Evolutionary conservation across 2,888 invertebrate species (phyloP).

Genomic region (Limenitis camilla): DNA sequence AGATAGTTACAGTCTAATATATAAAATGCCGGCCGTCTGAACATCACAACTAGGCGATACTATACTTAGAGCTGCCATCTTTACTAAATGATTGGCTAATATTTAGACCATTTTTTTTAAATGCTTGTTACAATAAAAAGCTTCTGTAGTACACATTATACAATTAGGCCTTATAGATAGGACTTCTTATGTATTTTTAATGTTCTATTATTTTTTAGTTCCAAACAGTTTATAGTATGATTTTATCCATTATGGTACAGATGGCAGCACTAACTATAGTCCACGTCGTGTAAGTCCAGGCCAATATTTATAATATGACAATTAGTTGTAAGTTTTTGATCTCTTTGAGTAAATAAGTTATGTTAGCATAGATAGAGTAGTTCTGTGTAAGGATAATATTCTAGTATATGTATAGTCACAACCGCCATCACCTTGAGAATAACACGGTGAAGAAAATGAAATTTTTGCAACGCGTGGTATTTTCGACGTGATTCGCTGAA

Average conservation of each 20-base stretch:
- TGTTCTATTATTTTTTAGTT: too few relatives aligned
- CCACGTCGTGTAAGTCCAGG: neutral
- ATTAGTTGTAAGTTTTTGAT: conserved; percentile 71
- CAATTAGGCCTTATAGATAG: too few relatives aligned
- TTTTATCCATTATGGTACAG: too few relatives aligned
- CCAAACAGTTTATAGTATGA: too few relatives aligned
- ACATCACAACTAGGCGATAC: conserved; percentile 3
- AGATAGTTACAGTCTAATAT: conserved; percentile 53
- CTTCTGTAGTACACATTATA: too few relatives aligned
- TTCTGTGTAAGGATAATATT: conserved; percentile 19
- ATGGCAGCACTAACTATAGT: neutral
- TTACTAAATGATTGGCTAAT: too few relatives aligned
- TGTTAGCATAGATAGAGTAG: conserved; percentile 53
- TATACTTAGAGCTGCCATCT: too few relatives aligned
- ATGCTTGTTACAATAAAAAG: too few relatives aligned
- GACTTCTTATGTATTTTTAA: too few relatives aligned
- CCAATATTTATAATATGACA: conserved; percentile 54
- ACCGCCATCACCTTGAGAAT: conserved; percentile 41
- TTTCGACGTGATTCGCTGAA: conserved; percentile 41
- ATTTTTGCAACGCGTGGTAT: conserved; percentile 45
- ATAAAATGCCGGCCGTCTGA: conserved; percentile 29
- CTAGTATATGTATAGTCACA: conserved; percentile 34
- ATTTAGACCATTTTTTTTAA: too few relatives aligned
- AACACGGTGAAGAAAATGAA: conserved; percentile 43
- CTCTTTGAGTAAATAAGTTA: conserved; percentile 67